Base-by-base conservation (phyloP, 92 coral and sea anemone genomes). In the Virgularia gustaviana region DNA sequence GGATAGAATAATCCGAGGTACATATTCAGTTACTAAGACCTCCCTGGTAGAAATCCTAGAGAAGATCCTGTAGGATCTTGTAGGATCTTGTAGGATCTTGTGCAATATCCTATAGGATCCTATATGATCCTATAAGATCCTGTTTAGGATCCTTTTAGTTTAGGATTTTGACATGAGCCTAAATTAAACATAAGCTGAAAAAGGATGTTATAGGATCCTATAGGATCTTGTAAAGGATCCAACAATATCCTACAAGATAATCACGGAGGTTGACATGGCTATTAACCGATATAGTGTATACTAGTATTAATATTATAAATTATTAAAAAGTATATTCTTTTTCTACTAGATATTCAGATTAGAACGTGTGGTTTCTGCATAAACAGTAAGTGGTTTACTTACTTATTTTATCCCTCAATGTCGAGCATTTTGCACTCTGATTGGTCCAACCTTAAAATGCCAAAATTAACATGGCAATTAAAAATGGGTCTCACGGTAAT, bases 301-400 rank as follows among this genome's bases (percentile, higher is more conserved):
- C 19, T 2, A 15, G 7, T 30, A 60, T 37, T 13, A 60, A 60
- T 20, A 22, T 32, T 34, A 19, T 60, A 27, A 24, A 24, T n/a
- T 35, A 1, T n/a, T n/a, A n/a, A n/a, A n/a, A n/a, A n/a, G n/a
- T n/a, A n/a, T n/a, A 30, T 35, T 6, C 39, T 18, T 1, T 25
- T 31, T 10, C 18, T 20, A 16, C 5, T 36, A 65, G 72, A 65
- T 42, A 65, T 65, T 25, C 72, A 65, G 44, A 30, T 41, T 18
- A 41, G 28, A 25, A 65, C 72, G 6, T 65, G 72, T 30, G 72
- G 72, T 23, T 65, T 65, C 36, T 65, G 72, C 29, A 41, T 65
- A 2, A 56, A 65, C 19, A 42, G 72, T 65, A 42, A 65, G 72
- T 28, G 44, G 31, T 27, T 6, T 20, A 20, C 22, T 20, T 23